Evolutionary conservation across 2,797 vertebrate species (phyloP), one percentile per base, ranked within the genome.

Genomic region (Myiotriccus ornatus): DNA sequence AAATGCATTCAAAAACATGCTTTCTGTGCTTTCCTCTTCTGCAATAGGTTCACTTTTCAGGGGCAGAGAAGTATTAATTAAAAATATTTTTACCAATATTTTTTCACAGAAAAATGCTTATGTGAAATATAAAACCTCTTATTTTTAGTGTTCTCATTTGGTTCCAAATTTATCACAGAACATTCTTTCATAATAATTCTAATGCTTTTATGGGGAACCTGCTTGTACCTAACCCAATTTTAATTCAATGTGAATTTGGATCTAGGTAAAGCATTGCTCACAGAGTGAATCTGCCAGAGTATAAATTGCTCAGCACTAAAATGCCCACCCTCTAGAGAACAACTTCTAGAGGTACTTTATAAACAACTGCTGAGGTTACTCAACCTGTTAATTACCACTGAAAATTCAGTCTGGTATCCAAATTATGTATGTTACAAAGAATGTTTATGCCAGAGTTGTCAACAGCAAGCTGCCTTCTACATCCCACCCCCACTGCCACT

Each of bases 331-430:
- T 73, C 82, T 85, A 65, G 71, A 92, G 87, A 95, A 57, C 35
- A 85, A 86, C 84, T 93, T 95, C 92, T 91, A 75, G 87, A 91
- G 87, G 87, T 95, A 95, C 89, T 87, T 92, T 37, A 92, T 90
- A 95, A 97, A 90, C 89, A 95, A 95, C 82, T 87, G 90, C 92
- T 93, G 94, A 95, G 71, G 92, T 95, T 95, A 96, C 78, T 92
- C 93, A 95, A 47, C 78, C 89, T 92, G 87, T 85, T 96, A 94
- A 93, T 95, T 97, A 82, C 78, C 0, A 5, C 34, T 85, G 82
- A 95, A 95, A 95, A 97, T 91, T 92, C 84, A 94, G 84, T 30
- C 75, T 71, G n/a, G 71, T 92, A 75, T 94, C 89, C 93, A 94
- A 95, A 96, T 94, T 87, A 68, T n/a, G 60, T 85, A 85, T 10